Percentiles rank a stretch among this genome's conserved stretches.
Conservation (phyloP, 2,888 invertebrate species). For the Eurois occulta region DNA sequence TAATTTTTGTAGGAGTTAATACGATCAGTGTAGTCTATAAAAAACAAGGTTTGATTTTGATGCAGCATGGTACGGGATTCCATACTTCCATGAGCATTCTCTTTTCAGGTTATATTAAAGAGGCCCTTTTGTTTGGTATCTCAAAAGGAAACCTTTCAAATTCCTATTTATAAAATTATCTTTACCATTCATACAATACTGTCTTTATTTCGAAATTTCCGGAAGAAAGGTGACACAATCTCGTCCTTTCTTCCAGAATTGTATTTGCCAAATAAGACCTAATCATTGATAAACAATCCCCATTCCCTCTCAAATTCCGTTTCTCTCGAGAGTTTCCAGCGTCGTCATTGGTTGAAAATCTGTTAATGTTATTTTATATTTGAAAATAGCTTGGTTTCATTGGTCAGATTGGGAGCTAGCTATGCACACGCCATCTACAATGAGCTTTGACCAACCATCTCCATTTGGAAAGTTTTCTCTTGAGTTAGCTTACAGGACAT, state of each 20-base stretch:
- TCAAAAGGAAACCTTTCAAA: neutral
- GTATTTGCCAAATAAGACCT: neutral
- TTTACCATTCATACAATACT: neutral
- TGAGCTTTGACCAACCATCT: neutral
- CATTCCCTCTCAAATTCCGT: neutral
- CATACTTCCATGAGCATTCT: no score
- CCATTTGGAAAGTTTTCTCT: slow-evolving; percentile 8
- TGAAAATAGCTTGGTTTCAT: neutral
- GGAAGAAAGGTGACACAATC: neutral
- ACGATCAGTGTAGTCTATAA: no score
- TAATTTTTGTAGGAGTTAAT: no score
- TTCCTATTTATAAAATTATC: neutral
- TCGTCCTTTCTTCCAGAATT: slow-evolving; percentile 2
- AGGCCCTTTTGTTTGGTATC: neutral
- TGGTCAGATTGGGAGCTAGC: neutral
- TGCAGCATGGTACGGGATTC: no score
- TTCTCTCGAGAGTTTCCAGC: neutral
- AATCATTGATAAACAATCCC: neutral
- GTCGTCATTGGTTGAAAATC: neutral
- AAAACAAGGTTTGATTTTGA: no score
- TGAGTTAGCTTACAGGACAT: slow-evolving; percentile 2
- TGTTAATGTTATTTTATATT: neutral
- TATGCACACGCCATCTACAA: neutral
- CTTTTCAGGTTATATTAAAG: neutral
- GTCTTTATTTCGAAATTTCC: neutral